Conservation (phyloP, 2,113 vertebrate species). For the Pachycephala philippinensis region DNA sequence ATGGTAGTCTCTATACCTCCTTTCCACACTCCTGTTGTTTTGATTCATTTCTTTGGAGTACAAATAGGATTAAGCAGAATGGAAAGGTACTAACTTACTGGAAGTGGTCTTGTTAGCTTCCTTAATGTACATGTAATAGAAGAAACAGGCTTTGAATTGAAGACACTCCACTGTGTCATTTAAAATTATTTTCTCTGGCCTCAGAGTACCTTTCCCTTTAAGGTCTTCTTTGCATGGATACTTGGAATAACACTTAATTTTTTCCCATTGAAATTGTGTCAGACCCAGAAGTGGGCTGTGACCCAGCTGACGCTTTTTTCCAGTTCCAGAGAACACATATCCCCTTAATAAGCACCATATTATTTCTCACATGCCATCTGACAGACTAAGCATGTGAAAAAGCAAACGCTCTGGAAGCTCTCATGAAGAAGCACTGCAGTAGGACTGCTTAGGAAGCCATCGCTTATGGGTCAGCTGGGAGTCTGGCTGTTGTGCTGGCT, state of each 20-base stretch:
- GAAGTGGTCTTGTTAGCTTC: background rate
- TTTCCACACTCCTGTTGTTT: background rate
- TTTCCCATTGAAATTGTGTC: background rate
- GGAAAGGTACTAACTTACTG: background rate
- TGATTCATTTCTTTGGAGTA: background rate
- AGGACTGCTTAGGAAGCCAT: background rate
- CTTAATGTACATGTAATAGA: background rate
- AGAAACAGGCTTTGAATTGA: background rate
- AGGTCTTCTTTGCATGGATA: background rate
- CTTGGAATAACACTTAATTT: background rate
- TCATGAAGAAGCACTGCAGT: background rate
- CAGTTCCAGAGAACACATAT: background rate
- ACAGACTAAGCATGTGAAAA: background rate
- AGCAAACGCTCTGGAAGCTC: background rate
- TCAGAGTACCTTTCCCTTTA: background rate
- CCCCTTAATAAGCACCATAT: background rate
- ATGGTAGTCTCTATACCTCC: background rate
- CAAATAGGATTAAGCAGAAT: background rate
- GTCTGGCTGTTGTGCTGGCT: background rate
- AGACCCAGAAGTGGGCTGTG: background rate
- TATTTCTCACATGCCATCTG: background rate
- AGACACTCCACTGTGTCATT: background rate
- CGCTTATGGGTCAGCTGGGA: background rate
- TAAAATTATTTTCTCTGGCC: conserved; percentile 11
- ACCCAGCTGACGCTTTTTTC: background rate